A percentile compares a stretch with the other conserved stretches of the same genome.
These are phyloP conservation scores for Noctua comes DNA, from an alignment of 2,888 invertebrate species.

Conservation along the genomic window DNA sequence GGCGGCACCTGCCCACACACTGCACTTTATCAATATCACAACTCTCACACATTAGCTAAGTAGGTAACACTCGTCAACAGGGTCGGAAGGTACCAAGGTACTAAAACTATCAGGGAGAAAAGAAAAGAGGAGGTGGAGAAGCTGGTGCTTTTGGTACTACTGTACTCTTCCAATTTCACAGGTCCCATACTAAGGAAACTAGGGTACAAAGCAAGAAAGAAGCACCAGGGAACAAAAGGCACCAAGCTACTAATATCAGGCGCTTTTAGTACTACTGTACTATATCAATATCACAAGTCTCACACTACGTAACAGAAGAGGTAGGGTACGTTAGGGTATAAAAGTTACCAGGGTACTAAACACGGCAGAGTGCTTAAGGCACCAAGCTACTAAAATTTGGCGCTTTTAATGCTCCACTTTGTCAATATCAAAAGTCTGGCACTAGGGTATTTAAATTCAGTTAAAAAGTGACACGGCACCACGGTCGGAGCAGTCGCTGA, in stretches of 20 bases:
- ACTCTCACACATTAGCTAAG: not conserved
- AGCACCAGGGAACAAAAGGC: not conserved
- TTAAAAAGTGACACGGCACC: not conserved
- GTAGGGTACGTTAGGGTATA: not conserved
- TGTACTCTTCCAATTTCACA: not conserved
- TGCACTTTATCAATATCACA: constrained; percentile 59
- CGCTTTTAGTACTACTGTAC: not conserved
- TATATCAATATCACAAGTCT: not conserved
- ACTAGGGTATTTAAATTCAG: not conserved
- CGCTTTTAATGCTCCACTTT: not conserved
- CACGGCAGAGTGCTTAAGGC: not conserved
- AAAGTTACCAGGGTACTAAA: not conserved
- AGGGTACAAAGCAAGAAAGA: not conserved
- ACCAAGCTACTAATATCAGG: not conserved
- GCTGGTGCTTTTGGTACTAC: not conserved
- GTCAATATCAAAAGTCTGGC: not conserved
- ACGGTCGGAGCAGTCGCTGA: not conserved
- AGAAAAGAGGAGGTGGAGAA: not conserved
- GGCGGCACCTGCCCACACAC: constrained; percentile 82
- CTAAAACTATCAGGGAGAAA: not conserved
- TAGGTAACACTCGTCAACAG: not conserved
- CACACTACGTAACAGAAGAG: not conserved
- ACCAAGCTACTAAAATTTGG: not conserved
- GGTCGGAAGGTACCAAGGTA: not conserved
- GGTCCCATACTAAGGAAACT: not conserved